These are phyloP conservation scores for Nibea albiflora DNA, from an alignment of 2,113 vertebrate genomes.

Conservation along the genomic window DNA sequence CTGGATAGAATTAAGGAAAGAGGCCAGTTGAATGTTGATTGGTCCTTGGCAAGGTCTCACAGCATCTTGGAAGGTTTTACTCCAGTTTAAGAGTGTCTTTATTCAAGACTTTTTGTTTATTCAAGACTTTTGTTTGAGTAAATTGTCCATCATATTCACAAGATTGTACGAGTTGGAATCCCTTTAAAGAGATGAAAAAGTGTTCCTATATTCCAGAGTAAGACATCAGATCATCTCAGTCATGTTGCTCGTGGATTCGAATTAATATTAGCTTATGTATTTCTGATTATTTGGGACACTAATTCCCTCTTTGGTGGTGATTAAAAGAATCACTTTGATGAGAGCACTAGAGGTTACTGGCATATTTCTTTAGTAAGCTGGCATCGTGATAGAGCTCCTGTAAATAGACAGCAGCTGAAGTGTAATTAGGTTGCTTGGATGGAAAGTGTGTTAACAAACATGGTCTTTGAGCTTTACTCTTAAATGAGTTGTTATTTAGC, in stretches of 20 bases:
- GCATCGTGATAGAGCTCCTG: conserved; percentile 5
- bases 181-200: not conserved
- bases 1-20: not conserved
- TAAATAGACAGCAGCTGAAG: conserved; percentile 27
- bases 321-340: conserved; percentile 18
- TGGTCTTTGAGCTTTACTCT: not conserved
- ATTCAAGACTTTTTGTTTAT: not conserved
- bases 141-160: not conserved
- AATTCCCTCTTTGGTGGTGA: not conserved
- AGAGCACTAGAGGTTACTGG: not conserved
- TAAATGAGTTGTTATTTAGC: not conserved
- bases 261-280: not conserved
- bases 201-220: not conserved
- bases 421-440: not conserved
- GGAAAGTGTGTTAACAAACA: conserved; percentile 25
- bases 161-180: not conserved
- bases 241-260: not conserved
- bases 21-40: not conserved
- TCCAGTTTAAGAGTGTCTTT: not conserved
- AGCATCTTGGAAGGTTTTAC: not conserved
- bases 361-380: conserved; percentile 4
- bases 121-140: not conserved
- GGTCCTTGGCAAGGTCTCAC: not conserved
- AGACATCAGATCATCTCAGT: not conserved
- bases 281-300: conserved; percentile 1